Evolutionary conservation across 2,113 vertebrate species (phyloP).

Genomic region (Empidonax traillii): DNA sequence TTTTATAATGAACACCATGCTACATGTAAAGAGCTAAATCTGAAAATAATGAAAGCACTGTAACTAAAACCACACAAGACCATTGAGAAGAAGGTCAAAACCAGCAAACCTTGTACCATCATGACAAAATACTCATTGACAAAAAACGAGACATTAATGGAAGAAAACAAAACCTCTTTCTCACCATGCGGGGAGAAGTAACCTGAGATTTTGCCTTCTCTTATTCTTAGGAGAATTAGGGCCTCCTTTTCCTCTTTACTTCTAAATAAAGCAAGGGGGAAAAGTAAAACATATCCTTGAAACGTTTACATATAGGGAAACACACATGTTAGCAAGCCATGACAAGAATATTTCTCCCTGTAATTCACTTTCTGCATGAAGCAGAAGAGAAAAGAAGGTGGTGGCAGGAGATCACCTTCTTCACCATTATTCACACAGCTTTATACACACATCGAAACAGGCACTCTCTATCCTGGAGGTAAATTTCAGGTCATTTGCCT

Average conservation of each 20-base stretch:
- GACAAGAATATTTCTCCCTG: background rate
- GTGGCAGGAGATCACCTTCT: background rate
- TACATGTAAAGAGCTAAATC: background rate
- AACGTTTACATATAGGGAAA: background rate
- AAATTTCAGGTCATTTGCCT: background rate
- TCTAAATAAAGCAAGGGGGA: background rate
- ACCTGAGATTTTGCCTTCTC: background rate
- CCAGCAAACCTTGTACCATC: background rate
- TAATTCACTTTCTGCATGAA: background rate
- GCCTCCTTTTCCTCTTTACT: background rate
- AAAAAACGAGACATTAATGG: rapidly evolving
- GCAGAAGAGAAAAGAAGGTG: background rate
- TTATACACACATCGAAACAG: background rate
- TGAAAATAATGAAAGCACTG: background rate
- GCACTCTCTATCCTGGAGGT: background rate
- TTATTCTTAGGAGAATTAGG: background rate
- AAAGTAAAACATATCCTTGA: background rate
- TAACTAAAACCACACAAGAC: background rate
- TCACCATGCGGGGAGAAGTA: background rate
- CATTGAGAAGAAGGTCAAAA: background rate
- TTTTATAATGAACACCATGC: background rate
- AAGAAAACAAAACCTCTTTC: background rate
- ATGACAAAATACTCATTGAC: background rate
- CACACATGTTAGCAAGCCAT: background rate
- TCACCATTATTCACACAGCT: background rate